These are phyloP conservation scores for Philopedon plagiatum DNA, from an alignment of 2,888 invertebrate species.

Conservation along the genomic window DNA sequence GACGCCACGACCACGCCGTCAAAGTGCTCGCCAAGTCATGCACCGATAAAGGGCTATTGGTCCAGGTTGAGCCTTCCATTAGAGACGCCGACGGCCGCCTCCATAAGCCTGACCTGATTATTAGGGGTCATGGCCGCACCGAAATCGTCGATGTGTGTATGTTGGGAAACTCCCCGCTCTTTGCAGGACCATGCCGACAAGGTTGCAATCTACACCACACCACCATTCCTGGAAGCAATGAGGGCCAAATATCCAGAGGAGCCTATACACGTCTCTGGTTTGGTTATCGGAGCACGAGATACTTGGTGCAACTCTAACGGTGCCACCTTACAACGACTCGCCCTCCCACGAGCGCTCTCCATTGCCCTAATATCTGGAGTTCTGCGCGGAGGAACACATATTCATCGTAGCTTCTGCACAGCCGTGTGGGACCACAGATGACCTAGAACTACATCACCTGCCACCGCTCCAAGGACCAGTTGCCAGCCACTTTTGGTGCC, in stretches of 20 bases:
- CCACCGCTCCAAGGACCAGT: no score
- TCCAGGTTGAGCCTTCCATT: no score
- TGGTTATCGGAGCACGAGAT: constrained; percentile 35
- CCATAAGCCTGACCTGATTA: constrained; percentile 17
- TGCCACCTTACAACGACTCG: not conserved
- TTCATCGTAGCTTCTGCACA: not conserved
- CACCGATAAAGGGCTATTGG: no score
- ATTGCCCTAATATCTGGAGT: constrained; percentile 13
- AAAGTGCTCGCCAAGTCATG: no score
- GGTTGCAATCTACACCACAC: constrained; percentile 20
- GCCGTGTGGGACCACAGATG: not conserved
- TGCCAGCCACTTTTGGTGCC: no score
- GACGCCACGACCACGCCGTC: no score
- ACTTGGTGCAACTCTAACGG: constrained; percentile 35
- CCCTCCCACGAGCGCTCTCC: not conserved
- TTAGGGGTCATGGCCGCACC: not conserved
- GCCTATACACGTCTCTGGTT: constrained; percentile 1
- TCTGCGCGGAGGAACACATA: constrained; percentile 3
- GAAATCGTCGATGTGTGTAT: constrained; percentile 30
- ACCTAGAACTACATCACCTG: not conserved
- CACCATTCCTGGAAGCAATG: constrained; percentile 18
- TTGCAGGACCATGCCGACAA: constrained; percentile 6
- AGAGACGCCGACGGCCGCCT: not conserved
- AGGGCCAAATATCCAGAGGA: not conserved
- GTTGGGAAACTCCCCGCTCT: constrained; percentile 16